Conservation (phyloP, 2,113 vertebrate genomes). For the Quiscalus mexicanus region DNA sequence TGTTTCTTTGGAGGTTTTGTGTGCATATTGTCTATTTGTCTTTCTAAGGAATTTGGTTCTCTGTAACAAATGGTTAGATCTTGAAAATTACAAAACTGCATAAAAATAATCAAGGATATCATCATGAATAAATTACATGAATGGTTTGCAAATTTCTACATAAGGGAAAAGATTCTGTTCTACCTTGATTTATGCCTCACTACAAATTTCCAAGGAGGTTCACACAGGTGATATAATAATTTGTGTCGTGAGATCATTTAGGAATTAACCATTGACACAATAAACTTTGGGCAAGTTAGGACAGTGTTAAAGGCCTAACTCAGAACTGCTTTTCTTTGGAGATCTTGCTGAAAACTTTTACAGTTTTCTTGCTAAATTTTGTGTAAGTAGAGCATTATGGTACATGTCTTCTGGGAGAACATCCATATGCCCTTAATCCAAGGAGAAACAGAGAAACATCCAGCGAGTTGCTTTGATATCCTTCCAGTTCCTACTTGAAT, state of each 20-base stretch:
- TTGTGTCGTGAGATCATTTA: neutral
- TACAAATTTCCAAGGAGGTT: neutral
- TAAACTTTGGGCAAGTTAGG: neutral
- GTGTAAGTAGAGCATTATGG: neutral
- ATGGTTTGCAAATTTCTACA: neutral
- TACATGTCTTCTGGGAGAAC: neutral
- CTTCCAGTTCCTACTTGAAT: neutral
- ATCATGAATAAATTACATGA: neutral
- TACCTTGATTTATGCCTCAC: neutral
- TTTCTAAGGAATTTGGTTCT: neutral
- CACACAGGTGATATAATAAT: neutral
- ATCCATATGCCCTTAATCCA: neutral
- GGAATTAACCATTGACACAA: neutral
- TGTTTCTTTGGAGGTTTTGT: neutral
- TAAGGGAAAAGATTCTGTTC: neutral
- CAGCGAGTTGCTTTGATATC: neutral
- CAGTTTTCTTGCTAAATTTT: neutral
- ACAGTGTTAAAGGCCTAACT: neutral
- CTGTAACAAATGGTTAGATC: neutral
- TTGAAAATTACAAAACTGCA: neutral
- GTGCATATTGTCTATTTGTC: neutral
- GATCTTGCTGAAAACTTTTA: neutral
- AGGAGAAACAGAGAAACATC: neutral
- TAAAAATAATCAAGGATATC: neutral
- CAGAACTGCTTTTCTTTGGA: neutral